Percentiles rank a stretch among this genome's conserved stretches.
These are phyloP conservation scores for Agrypnus murinus DNA, from an alignment of 2,888 invertebrate species.

Conservation along the genomic window DNA sequence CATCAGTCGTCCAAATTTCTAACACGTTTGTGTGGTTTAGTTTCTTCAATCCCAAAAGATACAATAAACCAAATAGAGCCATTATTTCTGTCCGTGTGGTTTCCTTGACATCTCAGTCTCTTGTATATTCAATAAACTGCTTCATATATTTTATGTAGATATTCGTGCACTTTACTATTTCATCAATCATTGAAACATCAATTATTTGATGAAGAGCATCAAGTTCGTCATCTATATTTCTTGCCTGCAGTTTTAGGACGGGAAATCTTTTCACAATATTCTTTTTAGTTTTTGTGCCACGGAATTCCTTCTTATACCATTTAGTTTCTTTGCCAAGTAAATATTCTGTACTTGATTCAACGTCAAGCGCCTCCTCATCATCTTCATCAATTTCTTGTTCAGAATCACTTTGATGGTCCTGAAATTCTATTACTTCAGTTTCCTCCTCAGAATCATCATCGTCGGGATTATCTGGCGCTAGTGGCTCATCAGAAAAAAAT, in stretches of 20 bases:
- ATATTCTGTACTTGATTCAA: neutral
- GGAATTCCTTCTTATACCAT: neutral
- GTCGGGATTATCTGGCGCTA: no score
- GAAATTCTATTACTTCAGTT: neutral
- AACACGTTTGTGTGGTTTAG: constrained; percentile 1
- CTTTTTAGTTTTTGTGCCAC: neutral
- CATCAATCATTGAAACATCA: neutral
- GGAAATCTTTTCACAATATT: constrained; percentile 6
- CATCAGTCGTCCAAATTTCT: constrained; percentile 11
- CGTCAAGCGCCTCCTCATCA: neutral
- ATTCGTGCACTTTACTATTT: constrained; percentile 14
- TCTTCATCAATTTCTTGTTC: constrained; percentile 1
- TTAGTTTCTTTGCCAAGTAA: neutral
- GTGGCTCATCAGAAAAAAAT: no score
- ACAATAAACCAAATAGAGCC: constrained; percentile 4
- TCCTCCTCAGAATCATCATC: neutral
- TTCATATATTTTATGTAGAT: neutral
- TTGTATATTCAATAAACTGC: neutral
- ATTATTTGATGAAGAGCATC: neutral
- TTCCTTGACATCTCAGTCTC: constrained; percentile 4
- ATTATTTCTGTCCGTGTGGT: constrained; percentile 1
- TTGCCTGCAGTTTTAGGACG: neutral
- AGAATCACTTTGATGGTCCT: neutral
- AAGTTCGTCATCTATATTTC: neutral
- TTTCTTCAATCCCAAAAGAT: neutral